Evolutionary conservation across 2,888 invertebrate genomes (phyloP).

Genomic region (Lingula anatina): DNA sequence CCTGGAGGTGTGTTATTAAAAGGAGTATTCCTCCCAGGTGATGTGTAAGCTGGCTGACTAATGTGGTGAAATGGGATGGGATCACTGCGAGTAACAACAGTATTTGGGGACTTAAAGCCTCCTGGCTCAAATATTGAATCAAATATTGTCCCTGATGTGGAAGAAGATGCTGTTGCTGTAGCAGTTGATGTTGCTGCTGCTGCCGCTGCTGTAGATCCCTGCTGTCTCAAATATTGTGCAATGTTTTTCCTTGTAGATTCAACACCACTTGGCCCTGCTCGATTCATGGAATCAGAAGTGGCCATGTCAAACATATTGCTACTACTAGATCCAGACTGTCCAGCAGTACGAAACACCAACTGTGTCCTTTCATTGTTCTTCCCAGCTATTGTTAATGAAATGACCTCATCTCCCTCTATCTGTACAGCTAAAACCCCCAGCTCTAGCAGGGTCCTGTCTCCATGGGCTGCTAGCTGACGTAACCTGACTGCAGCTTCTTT

Average conservation of each 20-base stretch:
- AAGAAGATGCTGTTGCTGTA: no score
- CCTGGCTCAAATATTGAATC: conserved; percentile 18
- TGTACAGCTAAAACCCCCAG: conserved; percentile 94
- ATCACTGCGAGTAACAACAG: conserved; percentile 79
- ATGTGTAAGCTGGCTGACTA: conserved; percentile 16
- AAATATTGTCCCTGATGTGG: no score
- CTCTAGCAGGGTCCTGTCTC: conserved; percentile 75
- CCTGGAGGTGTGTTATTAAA: conserved; percentile 9
- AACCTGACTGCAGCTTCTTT: conserved; percentile 89
- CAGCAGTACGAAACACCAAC: conserved; percentile 41
- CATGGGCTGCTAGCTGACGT: conserved; percentile 85
- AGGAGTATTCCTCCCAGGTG: conserved; percentile 10
- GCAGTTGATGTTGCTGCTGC: no score
- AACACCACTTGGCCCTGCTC: conserved; percentile 41
- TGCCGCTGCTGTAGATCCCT: conserved; percentile 6
- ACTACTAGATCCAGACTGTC: conserved; percentile 12
- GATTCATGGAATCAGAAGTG: conserved; percentile 12
- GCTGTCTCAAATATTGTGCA: conserved; percentile 45
- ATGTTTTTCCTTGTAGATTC: conserved; percentile 49
- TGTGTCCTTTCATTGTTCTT: conserved; percentile 68
- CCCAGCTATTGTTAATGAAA: conserved; percentile 63
- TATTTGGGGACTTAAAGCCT: conserved; percentile 65
- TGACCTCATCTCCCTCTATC: conserved; percentile 63
- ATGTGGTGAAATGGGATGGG: conserved; percentile 53
- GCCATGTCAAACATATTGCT: conserved; percentile 11